Evolutionary conservation across 2,113 vertebrate species (phyloP).

Genomic region (Urocitellus parryii): DNA sequence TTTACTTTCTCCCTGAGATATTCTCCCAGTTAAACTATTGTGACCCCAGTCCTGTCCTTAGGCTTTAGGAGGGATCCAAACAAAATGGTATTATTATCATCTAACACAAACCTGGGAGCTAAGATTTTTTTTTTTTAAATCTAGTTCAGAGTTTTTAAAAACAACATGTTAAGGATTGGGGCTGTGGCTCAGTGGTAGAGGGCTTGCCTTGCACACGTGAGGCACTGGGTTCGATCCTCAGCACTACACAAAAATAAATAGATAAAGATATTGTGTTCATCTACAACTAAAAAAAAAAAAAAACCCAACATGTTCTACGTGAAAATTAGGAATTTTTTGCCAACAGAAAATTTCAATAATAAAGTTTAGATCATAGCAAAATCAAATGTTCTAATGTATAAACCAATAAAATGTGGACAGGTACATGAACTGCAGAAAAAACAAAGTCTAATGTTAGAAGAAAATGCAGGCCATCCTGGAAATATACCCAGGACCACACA

Average conservation of each 20-base stretch:
- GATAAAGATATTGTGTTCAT: no score
- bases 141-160: background rate
- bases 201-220: no score
- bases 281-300: no score
- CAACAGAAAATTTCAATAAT: constrained; percentile 25
- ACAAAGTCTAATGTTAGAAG: background rate
- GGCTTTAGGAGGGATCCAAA: background rate
- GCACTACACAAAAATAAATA: no score
- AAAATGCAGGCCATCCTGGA: background rate
- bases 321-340: background rate
- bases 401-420: background rate
- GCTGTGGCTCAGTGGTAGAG: no score
- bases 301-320: background rate
- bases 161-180: background rate
- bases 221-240: no score
- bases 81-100: background rate
- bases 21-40: background rate
- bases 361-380: background rate
- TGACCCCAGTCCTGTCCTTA: constrained; percentile 4
- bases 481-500: background rate
- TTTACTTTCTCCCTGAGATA: background rate
- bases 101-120: constrained; percentile 1
- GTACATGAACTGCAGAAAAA: background rate
- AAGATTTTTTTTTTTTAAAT: background rate
- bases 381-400: background rate